These are phyloP conservation scores for Melanogrammus aeglefinus DNA, from an alignment of 2,797 vertebrate genomes.

Conservation along the genomic window DNA sequence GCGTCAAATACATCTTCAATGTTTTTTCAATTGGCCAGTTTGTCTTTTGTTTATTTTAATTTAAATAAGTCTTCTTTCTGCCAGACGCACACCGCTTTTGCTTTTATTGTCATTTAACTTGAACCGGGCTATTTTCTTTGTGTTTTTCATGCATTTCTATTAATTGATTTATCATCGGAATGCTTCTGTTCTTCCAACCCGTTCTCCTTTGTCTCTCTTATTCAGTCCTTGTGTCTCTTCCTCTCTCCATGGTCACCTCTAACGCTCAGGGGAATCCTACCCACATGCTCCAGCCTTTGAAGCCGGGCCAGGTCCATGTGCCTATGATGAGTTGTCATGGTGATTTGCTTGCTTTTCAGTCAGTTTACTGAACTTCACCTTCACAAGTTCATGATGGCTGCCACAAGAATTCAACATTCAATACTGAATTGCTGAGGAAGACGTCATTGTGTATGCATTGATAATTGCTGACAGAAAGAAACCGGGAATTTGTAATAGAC, in stretches of 20 bases:
- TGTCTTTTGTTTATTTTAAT: slow-evolving; percentile 44
- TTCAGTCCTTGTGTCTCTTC: not conserved
- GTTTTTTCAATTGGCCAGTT: slow-evolving; percentile 29
- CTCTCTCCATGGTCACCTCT: slow-evolving; percentile 19
- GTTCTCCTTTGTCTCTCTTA: slow-evolving; percentile 22
- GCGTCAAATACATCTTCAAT: slow-evolving; percentile 42
- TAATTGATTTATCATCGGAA: not conserved
- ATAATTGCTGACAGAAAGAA: not conserved
- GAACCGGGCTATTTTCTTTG: slow-evolving; percentile 14
- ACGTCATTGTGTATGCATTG: not conserved
- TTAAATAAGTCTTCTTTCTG: slow-evolving; percentile 53
- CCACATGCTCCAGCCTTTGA: slow-evolving; percentile 64
- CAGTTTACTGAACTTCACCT: not conserved
- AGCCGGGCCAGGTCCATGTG: slow-evolving; percentile 51
- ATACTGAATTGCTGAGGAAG: not conserved
- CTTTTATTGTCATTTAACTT: slow-evolving; percentile 42
- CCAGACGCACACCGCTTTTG: slow-evolving; percentile 51
- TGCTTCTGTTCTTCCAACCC: not conserved
- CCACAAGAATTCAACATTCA: not conserved
- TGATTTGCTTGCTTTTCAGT: slow-evolving; percentile 31
- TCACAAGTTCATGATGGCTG: not conserved
- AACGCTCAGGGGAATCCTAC: slow-evolving; percentile 42
- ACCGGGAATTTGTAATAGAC: not conserved
- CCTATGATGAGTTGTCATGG: slow-evolving; percentile 49
- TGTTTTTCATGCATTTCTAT: not conserved